Conservation (phyloP, 1,140 invertebrate genomes). For the Tenebrio molitor region DNA sequence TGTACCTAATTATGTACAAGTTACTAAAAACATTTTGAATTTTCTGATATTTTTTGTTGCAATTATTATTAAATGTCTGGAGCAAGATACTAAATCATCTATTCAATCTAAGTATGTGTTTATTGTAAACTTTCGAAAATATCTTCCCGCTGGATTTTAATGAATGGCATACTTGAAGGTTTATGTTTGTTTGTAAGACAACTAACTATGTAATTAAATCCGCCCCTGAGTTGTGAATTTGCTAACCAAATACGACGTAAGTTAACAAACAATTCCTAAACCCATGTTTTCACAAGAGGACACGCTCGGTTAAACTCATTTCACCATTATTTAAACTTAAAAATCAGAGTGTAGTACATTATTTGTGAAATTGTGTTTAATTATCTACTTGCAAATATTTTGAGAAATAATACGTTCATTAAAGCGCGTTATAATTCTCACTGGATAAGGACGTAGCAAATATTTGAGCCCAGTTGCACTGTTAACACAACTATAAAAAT, state of each 20-base stretch:
- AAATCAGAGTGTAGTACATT: neutral
- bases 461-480: neutral
- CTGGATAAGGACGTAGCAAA: neutral
- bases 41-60: too few species aligned
- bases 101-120: too few species aligned
- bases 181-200: constrained; percentile 11
- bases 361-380: constrained; percentile 3
- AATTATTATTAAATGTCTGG: too few species aligned
- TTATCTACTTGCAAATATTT: constrained; percentile 19
- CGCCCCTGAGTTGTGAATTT: constrained; percentile 5
- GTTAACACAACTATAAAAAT: constrained; percentile 15
- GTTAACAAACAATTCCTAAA: neutral
- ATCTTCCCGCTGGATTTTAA: neutral
- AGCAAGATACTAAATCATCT: too few species aligned
- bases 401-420: constrained; percentile 6
- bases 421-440: neutral
- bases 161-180: neutral
- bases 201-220: constrained; percentile 20
- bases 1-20: too few species aligned
- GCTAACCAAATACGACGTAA: constrained; percentile 14
- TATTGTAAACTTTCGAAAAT: neutral
- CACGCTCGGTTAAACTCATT: neutral
- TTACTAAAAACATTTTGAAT: too few species aligned
- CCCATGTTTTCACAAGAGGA: too few species aligned
- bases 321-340: neutral